Base-by-base conservation (phyloP, 2,113 vertebrate genomes). In the Heterotilapia buettikoferi region DNA sequence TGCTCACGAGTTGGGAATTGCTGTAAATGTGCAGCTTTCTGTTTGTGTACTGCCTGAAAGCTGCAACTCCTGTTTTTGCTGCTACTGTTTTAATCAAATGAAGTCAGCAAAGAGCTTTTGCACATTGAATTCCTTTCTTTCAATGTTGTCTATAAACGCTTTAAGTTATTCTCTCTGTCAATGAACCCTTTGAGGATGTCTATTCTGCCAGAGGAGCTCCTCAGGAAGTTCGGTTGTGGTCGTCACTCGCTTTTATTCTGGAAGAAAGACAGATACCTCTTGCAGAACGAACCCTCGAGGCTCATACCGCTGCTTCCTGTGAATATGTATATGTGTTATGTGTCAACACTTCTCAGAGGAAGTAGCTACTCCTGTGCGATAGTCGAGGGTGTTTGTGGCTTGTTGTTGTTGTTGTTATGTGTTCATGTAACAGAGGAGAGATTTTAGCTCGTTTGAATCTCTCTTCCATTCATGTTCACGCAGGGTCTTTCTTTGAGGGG, bases 241-340 rank as follows among this genome's bases (percentile, higher is more conserved):
- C 18, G 9, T n/a, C 11, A 24, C 2, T 19, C 16, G 26, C 18
- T 47, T 81, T 33, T 11, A 82, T 88, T 91, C 84, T 83, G 83
- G 76, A 89, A 92, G 86, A 91, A 88, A 88, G 54, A 87, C 6
- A 10, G 8, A 13, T 52, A 88, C 10, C 86, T 88, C 45, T 91
- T 86, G 71, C 89, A 87, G 89, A 92, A 88, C n/a, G 54, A 79
- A 86, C 53, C 47, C 3, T 9, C 11, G 61, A 78, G 52, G 73
- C 82, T 68, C 9, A 7, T 5, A 82, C 84, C 38, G 3, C 88
- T n/a, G 82, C 59, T 95, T 95, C 95, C 94, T 94, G 94, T 92
- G 76, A 63, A 7, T 81, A 18, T 68, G 50, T 73, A 14, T 57
- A 53, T 68, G 24, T 50, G 7, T 40, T 86, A 86, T 89, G 45